These are phyloP conservation scores for Lottia scabra DNA, from an alignment of 2,888 invertebrate species.

Conservation along the genomic window DNA sequence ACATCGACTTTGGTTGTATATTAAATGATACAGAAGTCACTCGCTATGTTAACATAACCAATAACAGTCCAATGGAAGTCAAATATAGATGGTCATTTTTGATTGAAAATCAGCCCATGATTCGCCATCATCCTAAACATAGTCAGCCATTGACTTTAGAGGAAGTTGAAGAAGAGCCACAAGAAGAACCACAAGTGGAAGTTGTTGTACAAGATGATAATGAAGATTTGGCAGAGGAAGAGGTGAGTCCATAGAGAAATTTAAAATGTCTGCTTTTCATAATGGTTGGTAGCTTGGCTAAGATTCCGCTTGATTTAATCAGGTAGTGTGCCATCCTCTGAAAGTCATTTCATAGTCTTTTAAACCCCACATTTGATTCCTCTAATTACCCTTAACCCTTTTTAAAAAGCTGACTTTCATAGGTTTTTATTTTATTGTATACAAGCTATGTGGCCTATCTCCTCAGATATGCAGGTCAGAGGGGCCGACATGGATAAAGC, in stretches of 20 bases:
- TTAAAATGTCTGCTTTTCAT: too few relatives aligned
- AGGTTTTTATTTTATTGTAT: too few relatives aligned
- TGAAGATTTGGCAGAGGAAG: slow-evolving; percentile 36
- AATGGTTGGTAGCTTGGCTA: too few relatives aligned
- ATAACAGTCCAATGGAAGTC: slow-evolving; percentile 73
- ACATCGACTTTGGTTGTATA: slow-evolving; percentile 77
- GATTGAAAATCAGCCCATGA: slow-evolving; percentile 59
- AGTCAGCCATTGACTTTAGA: slow-evolving; percentile 25
- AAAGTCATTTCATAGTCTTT: too few relatives aligned
- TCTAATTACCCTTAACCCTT: too few relatives aligned
- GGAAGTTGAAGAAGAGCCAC: slow-evolving; percentile 22
- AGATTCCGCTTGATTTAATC: too few relatives aligned
- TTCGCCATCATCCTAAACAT: slow-evolving; percentile 39
- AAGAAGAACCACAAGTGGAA: slow-evolving; percentile 33
- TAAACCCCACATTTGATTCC: too few relatives aligned
- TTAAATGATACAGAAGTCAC: slow-evolving; percentile 71
- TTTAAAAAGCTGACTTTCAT: too few relatives aligned
- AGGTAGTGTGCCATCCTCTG: too few relatives aligned
- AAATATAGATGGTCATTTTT: slow-evolving; percentile 70
- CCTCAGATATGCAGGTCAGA: too few relatives aligned
- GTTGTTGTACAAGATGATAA: slow-evolving; percentile 34
- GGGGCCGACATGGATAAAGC: too few relatives aligned
- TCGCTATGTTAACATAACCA: slow-evolving; percentile 71
- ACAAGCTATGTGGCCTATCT: too few relatives aligned
- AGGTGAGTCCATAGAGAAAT: slow-evolving; percentile 40